Base-by-base conservation (phyloP, 2,888 invertebrate genomes). In the Carpatolechia fugitivella region DNA sequence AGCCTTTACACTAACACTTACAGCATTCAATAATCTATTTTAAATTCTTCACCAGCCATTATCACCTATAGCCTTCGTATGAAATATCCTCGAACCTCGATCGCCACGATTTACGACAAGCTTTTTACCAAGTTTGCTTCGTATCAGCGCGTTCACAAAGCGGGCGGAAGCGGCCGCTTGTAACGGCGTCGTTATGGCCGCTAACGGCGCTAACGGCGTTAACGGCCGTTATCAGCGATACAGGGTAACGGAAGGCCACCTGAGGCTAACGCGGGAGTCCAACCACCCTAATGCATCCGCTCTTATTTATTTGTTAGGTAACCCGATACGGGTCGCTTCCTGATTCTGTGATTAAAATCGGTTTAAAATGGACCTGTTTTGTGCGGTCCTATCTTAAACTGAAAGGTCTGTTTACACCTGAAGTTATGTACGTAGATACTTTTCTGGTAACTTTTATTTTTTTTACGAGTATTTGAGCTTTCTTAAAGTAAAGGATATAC, bases 211-310 rank as follows among this genome's bases (percentile, higher is more conserved):
- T 82, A 84, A 81, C 78, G 78, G 74, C 77, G 81, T 78, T 82
- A 44, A 44, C 44, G 66, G 58, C 59, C 66, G 72, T 68, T 75
- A 86, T 84, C 85, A 71, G 82, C 80, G 85, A 85, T 87, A 80
- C 82, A 69, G 72, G 74, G 69, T 66, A 69, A 67, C 72, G 86
- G 85, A 83, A 84, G 82, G 80, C 82, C 82, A 82, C 82, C 82
- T 83, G 84, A 18, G 80, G 80, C 80, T 74, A 76, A 76, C 78
- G 71, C 73, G 20, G n/a, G 7, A 7, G 44, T 29, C 80, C 80
- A 74, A 77, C 82, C 78, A 79, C 82, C 85, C 82, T 88, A 86
- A 87, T 86, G 85, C 85, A 81, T 87, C 87, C 88, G 87, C 80
- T 85, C 83, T 86, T 88, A 86, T 88, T 89, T 88, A 87, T 85